phyloP scores from a whole-genome alignment of 2,888 invertebrate genomes.

The Seladonia tumulorum region DNA sequence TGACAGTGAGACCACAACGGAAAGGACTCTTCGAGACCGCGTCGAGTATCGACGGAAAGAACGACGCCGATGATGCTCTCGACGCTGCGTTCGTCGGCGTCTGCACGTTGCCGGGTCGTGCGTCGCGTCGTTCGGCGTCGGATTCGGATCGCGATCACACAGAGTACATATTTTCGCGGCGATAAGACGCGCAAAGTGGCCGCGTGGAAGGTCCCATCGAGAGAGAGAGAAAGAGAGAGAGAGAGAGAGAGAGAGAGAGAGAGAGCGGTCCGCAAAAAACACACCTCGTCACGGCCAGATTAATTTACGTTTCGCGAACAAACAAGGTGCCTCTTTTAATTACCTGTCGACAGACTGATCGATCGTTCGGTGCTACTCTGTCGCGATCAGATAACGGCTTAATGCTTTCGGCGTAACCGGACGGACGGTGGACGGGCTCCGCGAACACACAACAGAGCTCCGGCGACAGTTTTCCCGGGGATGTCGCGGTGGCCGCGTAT shows the following conservation, averaged over 20 bases:
- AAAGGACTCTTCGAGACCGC: too few relatives aligned
- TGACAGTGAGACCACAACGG: too few relatives aligned
- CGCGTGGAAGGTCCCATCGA: background rate
- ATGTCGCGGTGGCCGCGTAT: background rate
- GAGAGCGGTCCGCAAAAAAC: constrained; percentile 30
- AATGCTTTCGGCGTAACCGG: constrained; percentile 47
- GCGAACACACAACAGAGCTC: background rate
- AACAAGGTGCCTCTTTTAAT: constrained; percentile 71
- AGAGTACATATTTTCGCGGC: background rate
- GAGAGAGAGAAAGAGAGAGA: too few relatives aligned
- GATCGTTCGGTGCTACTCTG: constrained; percentile 57
- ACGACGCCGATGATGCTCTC: too few relatives aligned
- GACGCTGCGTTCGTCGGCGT: too few relatives aligned
- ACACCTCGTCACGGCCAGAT: constrained; percentile 63
- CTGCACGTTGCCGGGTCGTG: too few relatives aligned
- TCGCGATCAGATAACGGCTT: constrained; percentile 65
- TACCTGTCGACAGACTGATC: constrained; percentile 72
- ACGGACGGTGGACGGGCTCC: background rate
- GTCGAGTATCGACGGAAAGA: too few relatives aligned
- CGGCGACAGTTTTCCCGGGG: background rate
- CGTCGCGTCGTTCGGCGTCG: background rate
- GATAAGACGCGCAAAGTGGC: background rate
- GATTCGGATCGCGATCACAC: background rate
- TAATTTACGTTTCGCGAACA: constrained; percentile 67
- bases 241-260: too few relatives aligned